These are phyloP conservation scores for Myiopsitta monachus DNA, from an alignment of 2,113 vertebrate genomes.

Conservation along the genomic window DNA sequence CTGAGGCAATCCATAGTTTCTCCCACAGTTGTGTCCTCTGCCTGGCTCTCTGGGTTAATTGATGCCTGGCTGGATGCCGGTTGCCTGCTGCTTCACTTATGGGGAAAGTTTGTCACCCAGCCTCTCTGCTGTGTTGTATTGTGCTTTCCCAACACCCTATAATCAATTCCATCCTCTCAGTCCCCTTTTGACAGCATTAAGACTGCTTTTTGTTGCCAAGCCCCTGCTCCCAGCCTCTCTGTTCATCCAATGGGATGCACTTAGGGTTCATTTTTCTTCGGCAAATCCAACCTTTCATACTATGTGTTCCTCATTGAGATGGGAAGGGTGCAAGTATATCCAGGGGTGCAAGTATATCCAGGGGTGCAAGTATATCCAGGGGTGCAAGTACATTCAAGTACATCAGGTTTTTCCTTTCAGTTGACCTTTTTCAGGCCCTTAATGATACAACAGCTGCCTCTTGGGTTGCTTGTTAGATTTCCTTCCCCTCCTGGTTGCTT, in stretches of 20 bases:
- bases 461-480: background rate
- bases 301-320: background rate
- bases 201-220: too few relatives aligned
- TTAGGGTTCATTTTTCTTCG: background rate
- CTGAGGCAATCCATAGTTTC: background rate
- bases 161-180: background rate
- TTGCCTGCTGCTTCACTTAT: rapidly evolving
- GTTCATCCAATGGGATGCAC: background rate
- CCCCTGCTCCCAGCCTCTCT: background rate
- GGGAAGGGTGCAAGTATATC: background rate
- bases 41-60: background rate
- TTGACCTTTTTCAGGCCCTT: background rate
- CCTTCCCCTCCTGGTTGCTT: background rate
- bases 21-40: background rate
- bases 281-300: background rate
- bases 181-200: background rate
- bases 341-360: background rate
- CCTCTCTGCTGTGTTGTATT: background rate
- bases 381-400: background rate
- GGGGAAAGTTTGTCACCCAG: background rate
- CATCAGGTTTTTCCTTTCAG: background rate
- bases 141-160: background rate
- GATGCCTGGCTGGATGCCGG: background rate
- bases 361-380: background rate
- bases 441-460: background rate